phyloP scores from a whole-genome alignment of 1,140 invertebrate species.

The Drosophila pruinosa region DNA sequence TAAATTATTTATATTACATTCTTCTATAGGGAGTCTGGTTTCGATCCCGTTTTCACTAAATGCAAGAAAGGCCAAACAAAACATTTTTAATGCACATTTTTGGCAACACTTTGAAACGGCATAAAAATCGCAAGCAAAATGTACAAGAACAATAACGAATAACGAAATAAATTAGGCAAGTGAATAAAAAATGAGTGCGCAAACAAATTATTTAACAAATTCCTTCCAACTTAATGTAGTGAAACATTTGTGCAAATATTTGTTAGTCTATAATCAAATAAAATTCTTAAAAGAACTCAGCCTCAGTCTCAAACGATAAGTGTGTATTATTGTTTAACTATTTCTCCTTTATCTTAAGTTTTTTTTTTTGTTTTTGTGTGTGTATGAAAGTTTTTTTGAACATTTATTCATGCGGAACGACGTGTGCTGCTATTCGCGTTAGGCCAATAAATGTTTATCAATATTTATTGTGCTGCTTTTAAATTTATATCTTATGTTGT shows the following conservation, averaged over 20 bases:
- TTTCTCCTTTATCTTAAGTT: conserved; percentile 8
- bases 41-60: conserved; percentile 25
- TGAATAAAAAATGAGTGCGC: conserved; percentile 25
- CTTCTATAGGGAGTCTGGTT: neutral
- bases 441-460: conserved; percentile 56
- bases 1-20: conserved; percentile 49
- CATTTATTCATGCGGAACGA: conserved; percentile 71
- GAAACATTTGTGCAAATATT: conserved; percentile 77
- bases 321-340: conserved; percentile 40
- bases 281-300: conserved; percentile 21
- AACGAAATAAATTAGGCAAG: conserved; percentile 19
- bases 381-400: conserved; percentile 34
- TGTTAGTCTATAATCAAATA: conserved; percentile 53
- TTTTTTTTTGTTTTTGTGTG: conserved; percentile 7
- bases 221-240: conserved; percentile 34
- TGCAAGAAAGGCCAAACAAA: conserved; percentile 66
- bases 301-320: conserved; percentile 2
- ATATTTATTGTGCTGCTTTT: conserved; percentile 70
- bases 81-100: conserved; percentile 77
- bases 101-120: conserved; percentile 74
- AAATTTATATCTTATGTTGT: conserved; percentile 15
- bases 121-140: conserved; percentile 40
- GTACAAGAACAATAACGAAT: conserved; percentile 12
- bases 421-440: conserved; percentile 21
- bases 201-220: conserved; percentile 35